Evolutionary conservation across 2,888 invertebrate species (phyloP).

Genomic region (Coleophora deauratella): DNA sequence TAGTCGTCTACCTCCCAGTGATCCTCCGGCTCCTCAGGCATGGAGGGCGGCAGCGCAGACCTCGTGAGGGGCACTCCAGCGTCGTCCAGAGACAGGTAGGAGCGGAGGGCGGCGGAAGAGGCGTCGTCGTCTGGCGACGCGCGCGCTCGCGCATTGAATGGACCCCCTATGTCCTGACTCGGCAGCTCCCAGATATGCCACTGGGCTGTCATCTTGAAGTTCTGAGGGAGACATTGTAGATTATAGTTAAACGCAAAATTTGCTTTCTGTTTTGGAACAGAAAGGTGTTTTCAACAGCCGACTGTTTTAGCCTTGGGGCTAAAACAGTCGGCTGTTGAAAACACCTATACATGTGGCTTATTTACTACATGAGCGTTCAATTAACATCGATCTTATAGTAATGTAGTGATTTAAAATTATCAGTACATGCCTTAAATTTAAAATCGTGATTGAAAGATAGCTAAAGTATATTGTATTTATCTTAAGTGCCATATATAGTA

Average conservation of each 20-base stretch:
- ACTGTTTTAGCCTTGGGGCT: too few species aligned
- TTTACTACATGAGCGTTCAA: neutral
- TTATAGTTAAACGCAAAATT: too few species aligned
- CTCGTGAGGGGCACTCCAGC: conserved; percentile 76
- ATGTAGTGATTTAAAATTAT: neutral
- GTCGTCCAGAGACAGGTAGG: conserved; percentile 76
- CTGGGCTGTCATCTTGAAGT: conserved; percentile 75
- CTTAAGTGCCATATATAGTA: neutral
- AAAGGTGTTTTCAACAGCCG: neutral
- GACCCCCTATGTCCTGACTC: conserved; percentile 72
- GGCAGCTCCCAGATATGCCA: conserved; percentile 63
- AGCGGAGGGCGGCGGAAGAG: conserved; percentile 65
- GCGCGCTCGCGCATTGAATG: conserved; percentile 76
- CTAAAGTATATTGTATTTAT: too few species aligned
- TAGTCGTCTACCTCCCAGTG: conserved; percentile 82
- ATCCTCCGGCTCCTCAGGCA: conserved; percentile 66
- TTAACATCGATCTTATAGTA: neutral
- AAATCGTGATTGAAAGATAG: too few species aligned
- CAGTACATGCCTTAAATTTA: neutral
- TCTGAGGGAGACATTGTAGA: conserved; percentile 43
- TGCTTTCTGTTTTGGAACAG: too few species aligned
- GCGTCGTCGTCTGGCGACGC: conserved; percentile 63
- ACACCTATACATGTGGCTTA: neutral
- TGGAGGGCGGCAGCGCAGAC: conserved; percentile 64
- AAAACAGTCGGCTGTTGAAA: too few species aligned